phyloP scores from a whole-genome alignment of 2,888 invertebrate species.

The Tetropium fuscum region DNA sequence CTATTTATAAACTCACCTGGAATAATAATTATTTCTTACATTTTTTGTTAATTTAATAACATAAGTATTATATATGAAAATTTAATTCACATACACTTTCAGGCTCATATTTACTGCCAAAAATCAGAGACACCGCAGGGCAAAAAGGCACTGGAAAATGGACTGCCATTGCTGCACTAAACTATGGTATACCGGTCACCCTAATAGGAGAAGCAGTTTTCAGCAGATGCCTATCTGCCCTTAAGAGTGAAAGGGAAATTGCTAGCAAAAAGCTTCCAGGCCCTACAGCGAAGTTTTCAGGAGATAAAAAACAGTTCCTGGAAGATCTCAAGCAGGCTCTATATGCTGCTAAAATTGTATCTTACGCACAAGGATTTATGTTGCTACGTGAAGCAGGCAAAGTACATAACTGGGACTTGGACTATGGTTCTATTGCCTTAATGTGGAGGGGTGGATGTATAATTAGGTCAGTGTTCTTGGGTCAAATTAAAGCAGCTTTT shows the following conservation, averaged over 20 bases:
- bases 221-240: slow-evolving; percentile 92
- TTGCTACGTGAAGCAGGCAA: slow-evolving; percentile 92
- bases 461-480: slow-evolving; percentile 90
- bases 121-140: slow-evolving; percentile 96
- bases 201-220: slow-evolving; percentile 99
- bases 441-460: slow-evolving; percentile 99
- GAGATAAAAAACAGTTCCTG: slow-evolving; percentile 83
- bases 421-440: slow-evolving; percentile 97
- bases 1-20: too few species aligned
- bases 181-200: slow-evolving; percentile 97
- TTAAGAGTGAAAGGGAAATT: slow-evolving; percentile 87
- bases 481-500: slow-evolving; percentile 94
- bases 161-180: slow-evolving; percentile 97
- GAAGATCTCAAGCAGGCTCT: slow-evolving; percentile 89
- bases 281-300: slow-evolving; percentile 73
- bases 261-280: slow-evolving; percentile 86
- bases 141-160: slow-evolving; percentile 99
- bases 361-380: slow-evolving; percentile 98
- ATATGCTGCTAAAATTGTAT: slow-evolving; percentile 98
- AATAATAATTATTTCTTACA: too few species aligned
- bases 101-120: slow-evolving; percentile 84
- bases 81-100: too few species aligned
- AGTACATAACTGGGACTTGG: slow-evolving; percentile 92
- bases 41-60: too few species aligned
- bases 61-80: too few species aligned